phyloP scores from a whole-genome alignment of 2,113 vertebrate species.

The Columba livia region DNA sequence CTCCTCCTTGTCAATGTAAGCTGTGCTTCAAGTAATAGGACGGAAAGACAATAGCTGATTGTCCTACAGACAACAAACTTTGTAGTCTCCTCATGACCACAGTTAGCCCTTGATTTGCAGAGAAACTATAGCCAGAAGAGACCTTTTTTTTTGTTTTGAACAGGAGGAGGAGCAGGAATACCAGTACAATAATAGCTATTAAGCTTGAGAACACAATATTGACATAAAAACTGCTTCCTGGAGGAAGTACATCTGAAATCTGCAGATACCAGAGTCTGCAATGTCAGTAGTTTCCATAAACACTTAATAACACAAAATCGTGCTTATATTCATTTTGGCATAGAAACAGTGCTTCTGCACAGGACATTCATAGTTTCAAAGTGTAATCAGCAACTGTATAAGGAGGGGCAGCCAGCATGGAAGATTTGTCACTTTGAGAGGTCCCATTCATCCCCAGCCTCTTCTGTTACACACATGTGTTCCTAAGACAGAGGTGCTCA shows the following conservation, averaged over 20 bases:
- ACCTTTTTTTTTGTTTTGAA: background rate
- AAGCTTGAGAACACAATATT: background rate
- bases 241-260: background rate
- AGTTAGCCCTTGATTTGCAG: background rate
- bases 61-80: background rate
- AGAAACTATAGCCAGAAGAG: background rate
- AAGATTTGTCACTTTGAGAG: background rate
- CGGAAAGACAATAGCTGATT: background rate
- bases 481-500: background rate
- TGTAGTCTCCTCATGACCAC: background rate
- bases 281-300: background rate
- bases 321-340: background rate
- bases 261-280: background rate
- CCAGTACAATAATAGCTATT: background rate
- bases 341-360: background rate
- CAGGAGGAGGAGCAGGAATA: background rate
- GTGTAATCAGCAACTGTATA: background rate
- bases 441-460: rapidly evolving
- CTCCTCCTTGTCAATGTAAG: background rate
- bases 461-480: rapidly evolving
- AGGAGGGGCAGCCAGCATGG: rapidly evolving
- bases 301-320: background rate
- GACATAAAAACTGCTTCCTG: background rate
- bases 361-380: background rate
- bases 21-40: background rate